These are phyloP conservation scores for Caerostris darwini DNA, from an alignment of 1,140 invertebrate genomes.

Conservation along the genomic window DNA sequence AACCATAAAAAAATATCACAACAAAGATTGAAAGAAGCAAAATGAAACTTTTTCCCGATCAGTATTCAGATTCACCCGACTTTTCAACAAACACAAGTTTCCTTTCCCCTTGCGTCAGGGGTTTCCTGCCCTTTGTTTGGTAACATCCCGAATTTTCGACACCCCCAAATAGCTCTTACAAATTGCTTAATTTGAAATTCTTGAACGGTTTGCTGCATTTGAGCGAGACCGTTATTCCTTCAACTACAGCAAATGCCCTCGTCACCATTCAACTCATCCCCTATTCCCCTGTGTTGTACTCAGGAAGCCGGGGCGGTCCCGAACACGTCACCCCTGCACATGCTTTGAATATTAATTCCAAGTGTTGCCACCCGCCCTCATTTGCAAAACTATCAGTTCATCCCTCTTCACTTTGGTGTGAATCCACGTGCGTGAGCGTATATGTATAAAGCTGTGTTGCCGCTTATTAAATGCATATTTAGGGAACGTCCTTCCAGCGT, in stretches of 20 bases:
- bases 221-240: not conserved
- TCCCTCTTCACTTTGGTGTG: slow-evolving; percentile 21
- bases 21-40: not conserved
- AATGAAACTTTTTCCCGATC: not conserved
- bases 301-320: not conserved
- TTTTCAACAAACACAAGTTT: slow-evolving; percentile 32
- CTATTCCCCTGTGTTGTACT: slow-evolving; percentile 8
- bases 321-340: slow-evolving; percentile 17
- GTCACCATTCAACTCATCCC: slow-evolving; percentile 7
- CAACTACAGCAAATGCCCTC: slow-evolving; percentile 20
- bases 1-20: no score
- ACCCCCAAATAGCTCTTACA: slow-evolving; percentile 36
- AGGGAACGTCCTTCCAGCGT: not conserved
- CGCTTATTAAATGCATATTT: slow-evolving; percentile 36
- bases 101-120: slow-evolving; percentile 22
- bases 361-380: slow-evolving; percentile 4
- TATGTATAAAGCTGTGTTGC: slow-evolving; percentile 5
- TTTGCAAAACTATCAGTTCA: slow-evolving; percentile 42
- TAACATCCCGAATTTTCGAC: slow-evolving; percentile 37
- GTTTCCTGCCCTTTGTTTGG: not conserved
- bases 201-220: slow-evolving; percentile 42
- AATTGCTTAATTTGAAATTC: slow-evolving; percentile 61
- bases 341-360: slow-evolving; percentile 31
- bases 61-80: slow-evolving; percentile 23
- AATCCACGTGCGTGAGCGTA: not conserved